Evolutionary conservation across 1,140 invertebrate species (phyloP), one percentile per base, ranked within the genome.

Genomic region (Asbolus verrucosus): DNA sequence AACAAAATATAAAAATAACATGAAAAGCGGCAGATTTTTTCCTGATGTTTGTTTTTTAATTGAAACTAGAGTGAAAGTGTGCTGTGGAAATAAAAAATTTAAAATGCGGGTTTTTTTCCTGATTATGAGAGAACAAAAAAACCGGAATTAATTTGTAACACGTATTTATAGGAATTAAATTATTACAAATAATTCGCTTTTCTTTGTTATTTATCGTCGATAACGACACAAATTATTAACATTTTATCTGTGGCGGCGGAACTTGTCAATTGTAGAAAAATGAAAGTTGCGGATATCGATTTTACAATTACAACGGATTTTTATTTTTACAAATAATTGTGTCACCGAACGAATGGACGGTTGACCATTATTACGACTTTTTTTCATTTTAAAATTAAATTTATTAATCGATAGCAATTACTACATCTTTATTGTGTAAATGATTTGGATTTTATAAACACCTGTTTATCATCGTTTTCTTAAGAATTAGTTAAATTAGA

Each of bases 61-160:
- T 63, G 39, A 63, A 54, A 43, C 43, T 36, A 41, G 67, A 62
- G 67, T 69, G 67, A 69, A 62, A 69, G 67, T 69, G 59, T 69
- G 59, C 16, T 59, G 39, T 21, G 60, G 18, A 62, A 69, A 69
- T 69, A 69, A 69, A 69, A 69, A 27, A 27, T 50, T 54, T 54
- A 54, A 54, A 54, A 31, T 27, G 46, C 11, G 46, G 46, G 2
- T 24, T n/a, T n/a, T n/a, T n/a, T n/a, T n/a, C n/a, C n/a, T 54
- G 46, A 54, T 54, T 54, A 54, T 54, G 46, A 31, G 21, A 8
- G 46, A 54, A 54, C 24, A 54, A 69, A 69, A 63, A n/a, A n/a
- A n/a, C n/a, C 19, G 39, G 14, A 18, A 63, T 61, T 41, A 59
- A 69, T 69, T 69, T 39, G 50, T 46, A 61, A 63, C 67, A 60